These are phyloP conservation scores for Mellivora capensis DNA, from an alignment of 2,113 vertebrate species.

Conservation along the genomic window DNA sequence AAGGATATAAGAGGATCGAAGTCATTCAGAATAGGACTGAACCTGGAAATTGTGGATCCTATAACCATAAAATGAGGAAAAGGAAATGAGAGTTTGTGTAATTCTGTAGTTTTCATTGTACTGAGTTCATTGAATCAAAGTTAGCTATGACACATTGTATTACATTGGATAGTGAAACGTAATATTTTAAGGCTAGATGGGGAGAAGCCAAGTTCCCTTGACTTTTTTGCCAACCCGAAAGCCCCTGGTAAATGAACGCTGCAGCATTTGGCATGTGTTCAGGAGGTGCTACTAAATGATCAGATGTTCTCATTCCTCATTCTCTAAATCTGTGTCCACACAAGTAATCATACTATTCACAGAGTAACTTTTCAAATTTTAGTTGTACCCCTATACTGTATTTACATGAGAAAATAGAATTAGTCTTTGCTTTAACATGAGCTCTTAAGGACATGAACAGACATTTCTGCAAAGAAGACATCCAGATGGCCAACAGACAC, in stretches of 20 bases:
- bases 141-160: background rate
- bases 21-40: background rate
- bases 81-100: background rate
- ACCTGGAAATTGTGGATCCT: background rate
- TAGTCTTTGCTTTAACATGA: background rate
- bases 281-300: background rate
- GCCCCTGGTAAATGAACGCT: background rate
- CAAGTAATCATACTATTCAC: constrained; percentile 32
- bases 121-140: background rate
- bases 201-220: background rate
- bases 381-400: background rate
- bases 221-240: background rate
- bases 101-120: background rate
- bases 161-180: background rate
- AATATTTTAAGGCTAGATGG: background rate
- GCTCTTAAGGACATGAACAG: no score
- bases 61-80: background rate
- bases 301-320: constrained; percentile 43
- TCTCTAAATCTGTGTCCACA: background rate
- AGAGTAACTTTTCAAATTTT: constrained; percentile 49
- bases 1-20: background rate
- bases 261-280: background rate
- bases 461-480: no score
- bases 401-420: constrained; percentile 26
- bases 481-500: no score